phyloP scores from a whole-genome alignment of 2,113 vertebrate species.

The Sterna hirundo region DNA sequence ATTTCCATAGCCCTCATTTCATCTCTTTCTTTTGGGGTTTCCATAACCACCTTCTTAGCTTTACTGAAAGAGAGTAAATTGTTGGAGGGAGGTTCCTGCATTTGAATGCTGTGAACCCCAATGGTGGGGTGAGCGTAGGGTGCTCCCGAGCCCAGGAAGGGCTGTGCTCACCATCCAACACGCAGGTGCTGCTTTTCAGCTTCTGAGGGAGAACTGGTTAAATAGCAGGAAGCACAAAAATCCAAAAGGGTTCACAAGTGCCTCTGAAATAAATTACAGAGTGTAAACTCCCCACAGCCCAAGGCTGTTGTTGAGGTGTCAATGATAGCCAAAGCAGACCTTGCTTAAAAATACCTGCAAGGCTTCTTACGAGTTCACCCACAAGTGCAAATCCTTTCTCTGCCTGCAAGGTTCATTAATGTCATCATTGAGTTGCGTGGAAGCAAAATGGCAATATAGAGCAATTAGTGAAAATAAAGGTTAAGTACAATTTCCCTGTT shows the following conservation, averaged over 20 bases:
- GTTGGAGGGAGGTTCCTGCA: not conserved
- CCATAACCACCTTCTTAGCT: not conserved
- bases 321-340: not conserved
- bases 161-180: not conserved
- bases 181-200: not conserved
- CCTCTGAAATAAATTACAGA: not conserved
- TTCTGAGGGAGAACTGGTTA: not conserved
- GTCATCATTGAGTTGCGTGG: not conserved
- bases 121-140: accelerated
- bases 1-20: not conserved
- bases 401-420: not conserved
- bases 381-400: not conserved
- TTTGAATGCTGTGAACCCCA: not conserved
- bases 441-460: not conserved
- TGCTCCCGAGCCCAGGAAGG: not conserved
- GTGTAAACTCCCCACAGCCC: not conserved
- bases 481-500: constrained; percentile 2
- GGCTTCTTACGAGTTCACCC: not conserved
- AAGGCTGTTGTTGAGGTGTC: not conserved
- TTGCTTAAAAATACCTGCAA: not conserved
- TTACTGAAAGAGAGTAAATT: not conserved
- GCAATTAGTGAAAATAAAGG: constrained; percentile 7
- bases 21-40: not conserved
- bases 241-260: not conserved
- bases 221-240: not conserved